Base-by-base conservation (phyloP, 2,888 invertebrate genomes). In the Ochropacha duplaris region DNA sequence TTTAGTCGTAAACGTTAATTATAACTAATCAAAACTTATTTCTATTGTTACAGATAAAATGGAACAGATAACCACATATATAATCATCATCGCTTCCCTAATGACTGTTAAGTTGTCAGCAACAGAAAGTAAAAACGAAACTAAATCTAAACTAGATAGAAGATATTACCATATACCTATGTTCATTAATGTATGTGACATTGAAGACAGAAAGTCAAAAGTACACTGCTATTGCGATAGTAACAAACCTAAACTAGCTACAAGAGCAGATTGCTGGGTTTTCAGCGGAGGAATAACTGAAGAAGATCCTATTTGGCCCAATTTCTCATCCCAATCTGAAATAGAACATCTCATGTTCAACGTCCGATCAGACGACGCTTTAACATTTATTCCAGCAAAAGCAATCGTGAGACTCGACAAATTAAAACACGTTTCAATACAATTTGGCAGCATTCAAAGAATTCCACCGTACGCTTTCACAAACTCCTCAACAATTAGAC, bases 401-500 rank as follows among this genome's bases (percentile, higher is more conserved):
- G 94, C 96, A 49, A 91, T 96, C 56, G 93, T 94, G 54, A 94
- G 95, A 73, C 87, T 97, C 57, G 94, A 94, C 72, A 94, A 95
- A 67, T 87, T 97, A n/a, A 94, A 94, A 79, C 94, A 94, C 64
- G 84, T 97, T 60, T 94, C 94, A 57, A 94, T 97, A 71, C 94
- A 96, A 65, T 96, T 96, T 79, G 96, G 96, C 2, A 95, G 94
- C 54, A 95, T 97, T 66, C 94, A 94, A 69, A 94, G 94, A 34
- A 93, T 97, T n/a, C 94, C 94, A 50, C 94, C 96, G 0, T 95
- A 95, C 79, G 95, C 96, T 0, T 97, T 97, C 78, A 96, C 95
- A 8, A 97, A 96, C 79, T 93, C 96, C 0, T 94, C 96, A 1
- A 94, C 94, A n/a, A 80, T 97, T 57, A 92, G 94, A 69, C 94